phyloP scores from a whole-genome alignment of 2,113 vertebrate species.

The Grantiella picta region DNA sequence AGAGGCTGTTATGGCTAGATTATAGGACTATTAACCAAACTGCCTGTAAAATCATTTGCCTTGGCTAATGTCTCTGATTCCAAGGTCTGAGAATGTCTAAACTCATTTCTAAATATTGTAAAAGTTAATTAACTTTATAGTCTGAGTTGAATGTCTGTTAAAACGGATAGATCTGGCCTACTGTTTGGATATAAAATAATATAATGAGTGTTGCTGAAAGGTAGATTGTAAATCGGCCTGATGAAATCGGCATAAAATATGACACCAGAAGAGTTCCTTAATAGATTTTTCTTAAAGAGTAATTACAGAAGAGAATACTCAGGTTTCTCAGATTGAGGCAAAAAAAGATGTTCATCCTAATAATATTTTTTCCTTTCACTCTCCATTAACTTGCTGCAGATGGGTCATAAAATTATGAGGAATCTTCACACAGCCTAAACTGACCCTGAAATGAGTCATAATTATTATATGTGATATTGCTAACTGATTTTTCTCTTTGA shows the following conservation, averaged over 20 bases:
- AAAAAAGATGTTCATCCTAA: background rate
- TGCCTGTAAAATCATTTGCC: slow-evolving; percentile 31
- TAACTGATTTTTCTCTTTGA: background rate
- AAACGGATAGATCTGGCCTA: background rate
- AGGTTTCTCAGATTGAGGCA: background rate
- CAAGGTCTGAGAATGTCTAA: slow-evolving; percentile 20
- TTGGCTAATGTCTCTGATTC: slow-evolving; percentile 6
- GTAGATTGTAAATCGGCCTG: background rate
- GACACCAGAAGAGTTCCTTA: background rate
- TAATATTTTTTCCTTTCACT: background rate
- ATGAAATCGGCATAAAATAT: background rate
- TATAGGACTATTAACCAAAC: slow-evolving; percentile 31
- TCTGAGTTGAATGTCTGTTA: background rate
- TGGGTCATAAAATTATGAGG: background rate
- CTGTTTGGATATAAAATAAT: background rate
- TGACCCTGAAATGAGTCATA: background rate
- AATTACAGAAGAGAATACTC: background rate
- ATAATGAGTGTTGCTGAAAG: background rate
- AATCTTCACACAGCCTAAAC: background rate
- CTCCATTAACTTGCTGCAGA: background rate
- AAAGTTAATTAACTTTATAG: slow-evolving; percentile 46
- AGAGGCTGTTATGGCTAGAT: background rate
- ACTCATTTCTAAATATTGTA: slow-evolving; percentile 33
- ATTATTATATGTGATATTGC: background rate
- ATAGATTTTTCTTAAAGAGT: background rate